Evolutionary conservation across 2,888 invertebrate genomes (phyloP).

Genomic region (Mycogona germanica): DNA sequence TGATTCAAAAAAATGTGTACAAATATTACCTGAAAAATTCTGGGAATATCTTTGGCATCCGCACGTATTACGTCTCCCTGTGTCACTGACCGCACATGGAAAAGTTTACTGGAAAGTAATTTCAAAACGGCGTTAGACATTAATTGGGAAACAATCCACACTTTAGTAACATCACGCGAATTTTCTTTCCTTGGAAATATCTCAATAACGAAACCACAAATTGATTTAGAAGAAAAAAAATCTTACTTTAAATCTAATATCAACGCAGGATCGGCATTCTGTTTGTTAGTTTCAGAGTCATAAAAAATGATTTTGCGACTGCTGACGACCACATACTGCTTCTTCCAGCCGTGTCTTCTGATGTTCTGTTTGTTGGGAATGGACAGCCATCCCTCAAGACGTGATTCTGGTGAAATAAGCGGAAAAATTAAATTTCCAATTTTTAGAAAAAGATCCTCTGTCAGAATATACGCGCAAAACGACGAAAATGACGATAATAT

Average conservation of each 20-base stretch:
- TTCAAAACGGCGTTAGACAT: neutral
- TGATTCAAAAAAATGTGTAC: slow-evolving; percentile 2
- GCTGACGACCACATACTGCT: slow-evolving; percentile 92
- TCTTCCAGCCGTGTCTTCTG: slow-evolving; percentile 89
- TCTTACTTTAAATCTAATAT: slow-evolving; percentile 89
- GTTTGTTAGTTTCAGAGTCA: slow-evolving; percentile 84
- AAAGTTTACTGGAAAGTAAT: slow-evolving; percentile 70
- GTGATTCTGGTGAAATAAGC: slow-evolving; percentile 27
- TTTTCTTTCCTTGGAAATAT: no score
- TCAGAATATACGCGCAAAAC: no score
- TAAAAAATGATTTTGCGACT: slow-evolving; percentile 96
- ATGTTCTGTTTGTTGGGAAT: slow-evolving; percentile 93
- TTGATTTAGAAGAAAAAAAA: no score
- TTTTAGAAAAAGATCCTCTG: neutral
- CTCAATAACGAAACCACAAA: no score
- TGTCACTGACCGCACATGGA: slow-evolving; percentile 95
- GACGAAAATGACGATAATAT: no score
- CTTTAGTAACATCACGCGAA: no score
- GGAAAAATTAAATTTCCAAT: slow-evolving; percentile 11
- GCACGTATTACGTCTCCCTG: slow-evolving; percentile 99
- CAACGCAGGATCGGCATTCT: slow-evolving; percentile 86
- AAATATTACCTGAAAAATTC: slow-evolving; percentile 73
- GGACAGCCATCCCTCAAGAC: slow-evolving; percentile 90
- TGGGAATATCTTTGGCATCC: slow-evolving; percentile 97
- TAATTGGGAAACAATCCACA: no score